Evolutionary conservation across 2,797 vertebrate genomes (phyloP), one percentile per base, ranked within the genome.

Genomic region (Menidia menidia): DNA sequence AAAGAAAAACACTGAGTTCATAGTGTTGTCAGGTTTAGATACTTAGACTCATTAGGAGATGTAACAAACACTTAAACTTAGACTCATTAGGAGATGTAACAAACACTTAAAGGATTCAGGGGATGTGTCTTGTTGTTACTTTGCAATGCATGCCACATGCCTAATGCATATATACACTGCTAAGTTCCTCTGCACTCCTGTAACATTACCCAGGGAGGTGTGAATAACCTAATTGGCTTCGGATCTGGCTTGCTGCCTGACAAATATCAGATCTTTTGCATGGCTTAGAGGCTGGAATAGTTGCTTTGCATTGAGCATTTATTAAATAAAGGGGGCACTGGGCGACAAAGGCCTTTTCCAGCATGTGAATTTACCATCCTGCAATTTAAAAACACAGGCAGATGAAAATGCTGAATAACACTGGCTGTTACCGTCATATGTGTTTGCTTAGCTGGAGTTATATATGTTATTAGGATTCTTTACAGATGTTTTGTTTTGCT

Each of bases 281-380:
- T 92, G 90, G 87, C 88, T 86, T 75, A 72, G 77, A 80, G 80
- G 60, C 68, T 67, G 68, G 56, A 80, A 39, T 48, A 79, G 85
- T 88, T 84, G 81, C 88, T 90, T 87, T 58, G 84, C 86, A 79
- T 33, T 48, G 71, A 73, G 59, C 57, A 57, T 69, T 67, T 68
- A 74, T 59, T 79, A 62, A 58, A 60, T 55, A 35, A 54, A 48
- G 58, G 56, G 76, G 78, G 77, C 73, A 25, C 7, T 64, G n/a
- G 48, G 68, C 50, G n/a, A 50, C 44, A 82, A 3, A 41, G 44
- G 30, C 56, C 56, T 78, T 75, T 81, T 80, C 73, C 73, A 76
- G 35, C 30, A 63, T 73, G 61, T 68, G 68, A 77, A 57, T 31
- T 47, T 33, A 59, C 32, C 57, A 75, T 62, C 18, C 30, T 10